Base-by-base conservation (phyloP, 2,113 vertebrate species). In the Thunnus maccoyii region DNA sequence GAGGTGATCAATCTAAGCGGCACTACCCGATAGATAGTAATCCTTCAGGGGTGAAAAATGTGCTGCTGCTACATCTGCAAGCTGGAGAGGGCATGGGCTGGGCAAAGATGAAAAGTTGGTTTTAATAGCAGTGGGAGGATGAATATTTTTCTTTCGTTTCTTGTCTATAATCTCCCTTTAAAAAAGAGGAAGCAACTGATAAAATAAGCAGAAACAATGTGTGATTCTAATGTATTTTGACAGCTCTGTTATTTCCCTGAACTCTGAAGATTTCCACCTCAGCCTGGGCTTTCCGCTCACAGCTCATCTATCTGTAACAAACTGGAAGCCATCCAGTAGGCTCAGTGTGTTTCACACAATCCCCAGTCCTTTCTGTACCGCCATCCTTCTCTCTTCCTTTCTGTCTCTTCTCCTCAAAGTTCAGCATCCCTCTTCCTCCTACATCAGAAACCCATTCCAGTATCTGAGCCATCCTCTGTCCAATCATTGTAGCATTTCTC, bases 1-100 rank as follows among this genome's bases (percentile, higher is more conserved):
- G 62, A 73, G 76, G 86, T 83, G 81, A 91, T 93, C 81, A 83
- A 85, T 93, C 84, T 90, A 74, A 88, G 72, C 25, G 12, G 48
- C 27, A 65, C 76, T 75, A 71, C 83, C 75, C 58, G 58, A 60
- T 51, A 74, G 80, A 89, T 80, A 64, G 62, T 15, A 61, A 77
- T 80, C 78, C 79, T 81, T 79, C 52, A 25, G 65, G 41, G 60
- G 52, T 73, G 54, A 66, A 85, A 76, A 85, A 82, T 65, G 44
- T 69, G 54, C 64, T 18, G 54, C 47, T 61, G 54, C 58, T 78
- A 69, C 65, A 69, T 75, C 32, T 73, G 69, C 44, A 46, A 41
- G 47, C 48, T 58, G 22, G n/a, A 72, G 78, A 1, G 55, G 25
- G 51, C 20, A 60, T 14, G 12, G 47, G 3, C 11, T 30, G 57